Evolutionary conservation across 2,888 invertebrate species (phyloP).

Genomic region (Cyclophora albipunctata): DNA sequence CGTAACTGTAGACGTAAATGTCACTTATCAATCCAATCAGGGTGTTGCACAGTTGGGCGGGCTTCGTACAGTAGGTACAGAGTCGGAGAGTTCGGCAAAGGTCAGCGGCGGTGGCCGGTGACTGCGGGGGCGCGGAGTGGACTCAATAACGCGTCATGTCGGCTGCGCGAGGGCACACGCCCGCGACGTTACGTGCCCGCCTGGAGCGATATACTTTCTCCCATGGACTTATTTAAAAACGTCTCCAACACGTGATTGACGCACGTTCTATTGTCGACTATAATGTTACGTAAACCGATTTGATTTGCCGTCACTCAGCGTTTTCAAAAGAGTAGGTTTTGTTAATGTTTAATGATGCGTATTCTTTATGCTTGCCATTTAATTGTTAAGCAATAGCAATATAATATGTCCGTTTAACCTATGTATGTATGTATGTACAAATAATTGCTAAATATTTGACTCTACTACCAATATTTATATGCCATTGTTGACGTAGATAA

Average conservation of each 20-base stretch:
- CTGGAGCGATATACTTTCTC: constrained; percentile 60
- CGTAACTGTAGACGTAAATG: constrained; percentile 21
- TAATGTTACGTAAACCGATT: constrained; percentile 57
- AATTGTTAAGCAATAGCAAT: constrained; percentile 57
- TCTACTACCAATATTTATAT: constrained; percentile 25
- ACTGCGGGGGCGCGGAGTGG: constrained; percentile 31
- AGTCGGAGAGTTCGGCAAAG: constrained; percentile 26
- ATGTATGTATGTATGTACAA: constrained; percentile 54
- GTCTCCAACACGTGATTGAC: constrained; percentile 69
- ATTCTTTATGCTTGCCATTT: constrained; percentile 68
- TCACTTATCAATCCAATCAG: constrained; percentile 33
- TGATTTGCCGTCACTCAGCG: constrained; percentile 63
- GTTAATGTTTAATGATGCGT: constrained; percentile 69
- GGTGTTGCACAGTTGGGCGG: constrained; percentile 24
- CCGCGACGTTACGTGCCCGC: constrained; percentile 37
- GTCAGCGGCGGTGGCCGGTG: constrained; percentile 26
- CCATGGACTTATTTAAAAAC: constrained; percentile 68
- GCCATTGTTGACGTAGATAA: constrained; percentile 7
- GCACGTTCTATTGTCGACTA: constrained; percentile 55
- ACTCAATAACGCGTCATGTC: constrained; percentile 15
- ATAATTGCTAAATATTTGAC: constrained; percentile 37
- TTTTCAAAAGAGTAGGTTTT: constrained; percentile 59
- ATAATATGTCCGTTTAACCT: constrained; percentile 48
- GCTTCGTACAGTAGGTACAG: constrained; percentile 8
- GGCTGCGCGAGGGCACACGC: constrained; percentile 18